A percentile compares a stretch with the other conserved stretches of the same genome.
Evolutionary conservation across 2,113 vertebrate species (phyloP).

Genomic region (Etheostoma cragini): DNA sequence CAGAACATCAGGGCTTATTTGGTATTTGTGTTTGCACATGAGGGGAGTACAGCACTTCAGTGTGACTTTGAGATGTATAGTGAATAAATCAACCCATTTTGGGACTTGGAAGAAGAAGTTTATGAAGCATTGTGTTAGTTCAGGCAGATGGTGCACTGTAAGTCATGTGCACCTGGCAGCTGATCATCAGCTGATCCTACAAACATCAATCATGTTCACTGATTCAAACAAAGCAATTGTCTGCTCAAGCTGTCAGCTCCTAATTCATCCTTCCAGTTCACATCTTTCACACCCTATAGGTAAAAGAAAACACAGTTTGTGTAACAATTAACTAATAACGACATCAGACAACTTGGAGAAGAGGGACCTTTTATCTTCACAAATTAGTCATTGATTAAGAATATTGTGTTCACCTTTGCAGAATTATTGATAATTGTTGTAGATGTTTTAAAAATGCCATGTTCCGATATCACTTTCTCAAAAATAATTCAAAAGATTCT

Average conservation of each 20-base stretch:
- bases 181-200: slow-evolving; percentile 60
- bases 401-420: neutral
- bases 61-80: slow-evolving; percentile 27
- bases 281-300: neutral
- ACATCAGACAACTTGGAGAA: neutral
- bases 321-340: neutral
- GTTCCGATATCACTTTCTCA: neutral
- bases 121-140: slow-evolving; percentile 62
- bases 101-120: slow-evolving; percentile 55
- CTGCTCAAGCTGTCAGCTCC: slow-evolving; percentile 5
- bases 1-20: slow-evolving; percentile 28
- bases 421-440: slow-evolving; percentile 2
- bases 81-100: slow-evolving; percentile 41
- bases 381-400: neutral
- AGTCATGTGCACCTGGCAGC: slow-evolving; percentile 62
- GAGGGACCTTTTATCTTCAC: neutral
- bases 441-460: neutral
- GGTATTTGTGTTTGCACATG: slow-evolving; percentile 41
- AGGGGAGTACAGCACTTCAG: slow-evolving; percentile 20
- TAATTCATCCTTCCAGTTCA: neutral
- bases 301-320: slow-evolving; percentile 1
- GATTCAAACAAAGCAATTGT: slow-evolving; percentile 32
- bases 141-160: slow-evolving; percentile 28
- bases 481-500: neutral
- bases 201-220: slow-evolving; percentile 45